Evolutionary conservation across 2,797 vertebrate genomes (phyloP), one percentile per base, ranked within the genome.

Genomic region (Gastrophryne carolinensis): DNA sequence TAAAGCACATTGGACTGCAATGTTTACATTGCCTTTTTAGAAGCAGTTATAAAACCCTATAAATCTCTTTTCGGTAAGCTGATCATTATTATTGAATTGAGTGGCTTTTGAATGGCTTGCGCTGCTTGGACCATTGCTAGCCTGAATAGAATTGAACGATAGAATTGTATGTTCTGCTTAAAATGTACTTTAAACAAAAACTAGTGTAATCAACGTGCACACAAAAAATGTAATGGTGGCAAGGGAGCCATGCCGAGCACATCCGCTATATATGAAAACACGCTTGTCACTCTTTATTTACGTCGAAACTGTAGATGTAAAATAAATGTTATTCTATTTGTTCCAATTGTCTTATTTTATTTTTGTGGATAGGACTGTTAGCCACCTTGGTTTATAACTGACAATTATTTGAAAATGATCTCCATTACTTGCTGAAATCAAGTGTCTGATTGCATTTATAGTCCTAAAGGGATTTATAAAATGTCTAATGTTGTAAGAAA

Each of bases 391-490:
- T 82, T 86, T 84, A 79, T 81, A 79, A 81, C 83, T 87, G 76
- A 83, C 82, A 80, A 78, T 86, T 87, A 82, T 89, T 86, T 86
- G 75, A 74, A 83, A 80, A 81, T 74, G 81, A 70, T 80, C 67
- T 68, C 68, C 79, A 82, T 79, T 84, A 88, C 82, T 79, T 86
- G 84, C 82, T 80, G 82, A 86, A 90, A 89, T 87, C 87, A 87
- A 89, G 78, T 75, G 72, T 81, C 85, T 88, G 86, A 88, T 90
- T 90, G 82, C 82, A 0, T 86, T 90, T 85, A 87, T 83, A 84
- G 82, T 70, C 70, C 84, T 84, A 82, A 81, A 87, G 82, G 81
- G 82, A 87, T 88, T 88, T 83, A 80, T 84, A 85, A 88, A 83
- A 79, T 62, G 76, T 63, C 73, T 80, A 83, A 83, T 80, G 79